Evolutionary conservation across 2,888 invertebrate species (phyloP).

Genomic region (Criorhina ranunculi): DNA sequence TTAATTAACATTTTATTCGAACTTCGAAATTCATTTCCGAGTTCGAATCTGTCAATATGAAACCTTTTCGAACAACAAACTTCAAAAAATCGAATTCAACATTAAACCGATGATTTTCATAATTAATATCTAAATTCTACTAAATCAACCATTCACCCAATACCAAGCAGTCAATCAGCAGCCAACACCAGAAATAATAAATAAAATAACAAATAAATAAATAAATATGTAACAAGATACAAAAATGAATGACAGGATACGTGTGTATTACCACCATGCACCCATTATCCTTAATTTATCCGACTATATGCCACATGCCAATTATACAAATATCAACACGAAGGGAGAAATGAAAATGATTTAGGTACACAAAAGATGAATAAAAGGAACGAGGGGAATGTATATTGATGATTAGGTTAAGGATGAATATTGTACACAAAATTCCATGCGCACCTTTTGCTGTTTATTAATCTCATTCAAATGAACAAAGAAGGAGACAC

Average conservation of each 20-base stretch:
- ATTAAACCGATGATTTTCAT: constrained; percentile 1
- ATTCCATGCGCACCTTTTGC: constrained; percentile 69
- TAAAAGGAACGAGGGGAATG: constrained; percentile 5
- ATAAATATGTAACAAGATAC: constrained; percentile 32
- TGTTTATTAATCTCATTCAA: constrained; percentile 40
- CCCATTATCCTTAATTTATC: constrained; percentile 41
- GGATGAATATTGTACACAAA: constrained; percentile 54
- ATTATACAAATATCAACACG: constrained; percentile 22
- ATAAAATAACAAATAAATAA: constrained; percentile 43
- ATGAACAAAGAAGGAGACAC: constrained; percentile 34
- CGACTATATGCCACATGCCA: constrained; percentile 56
- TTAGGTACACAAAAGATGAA: constrained; percentile 42
- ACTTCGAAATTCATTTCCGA: constrained; percentile 1
- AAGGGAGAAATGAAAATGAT: constrained; percentile 23
- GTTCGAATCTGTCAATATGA: not conserved
- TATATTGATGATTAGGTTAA: constrained; percentile 50
- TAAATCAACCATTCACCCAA: constrained; percentile 63
- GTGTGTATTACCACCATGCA: constrained; percentile 47
- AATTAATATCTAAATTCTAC: constrained; percentile 60
- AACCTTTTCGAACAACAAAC: constrained; percentile 14
- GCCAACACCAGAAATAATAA: constrained; percentile 58
- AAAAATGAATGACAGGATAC: constrained; percentile 34
- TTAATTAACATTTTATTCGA: not conserved
- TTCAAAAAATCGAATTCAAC: constrained; percentile 43
- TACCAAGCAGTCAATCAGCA: constrained; percentile 53